Conservation (phyloP, 2,113 vertebrate genomes). For the Fulmarus glacialis region DNA sequence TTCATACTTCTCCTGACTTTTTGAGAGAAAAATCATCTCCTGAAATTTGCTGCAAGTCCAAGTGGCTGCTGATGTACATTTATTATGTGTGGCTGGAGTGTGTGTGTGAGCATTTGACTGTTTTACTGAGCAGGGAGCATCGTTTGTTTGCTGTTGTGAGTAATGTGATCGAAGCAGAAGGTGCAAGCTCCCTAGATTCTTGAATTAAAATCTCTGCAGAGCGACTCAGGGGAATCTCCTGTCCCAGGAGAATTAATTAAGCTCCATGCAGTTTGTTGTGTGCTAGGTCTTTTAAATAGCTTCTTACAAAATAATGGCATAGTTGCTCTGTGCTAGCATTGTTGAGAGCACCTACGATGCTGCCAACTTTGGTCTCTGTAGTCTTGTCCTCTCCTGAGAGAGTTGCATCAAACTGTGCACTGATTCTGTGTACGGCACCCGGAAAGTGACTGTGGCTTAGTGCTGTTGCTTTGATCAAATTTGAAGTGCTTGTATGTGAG, state of each 20-base stretch:
- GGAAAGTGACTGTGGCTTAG: not conserved
- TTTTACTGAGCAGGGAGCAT: not conserved
- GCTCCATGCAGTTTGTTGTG: not conserved
- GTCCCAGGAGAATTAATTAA: slow-evolving; percentile 40
- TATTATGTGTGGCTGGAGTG: not conserved
- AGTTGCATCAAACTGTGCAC: not conserved
- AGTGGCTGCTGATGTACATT: not conserved
- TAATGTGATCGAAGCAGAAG: not conserved
- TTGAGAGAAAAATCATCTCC: not conserved
- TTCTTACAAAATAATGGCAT: not conserved
- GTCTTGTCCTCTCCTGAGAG: not conserved
- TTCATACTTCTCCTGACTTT: not conserved
- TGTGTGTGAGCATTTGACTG: not conserved
- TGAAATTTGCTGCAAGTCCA: not conserved
- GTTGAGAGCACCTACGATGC: not conserved
- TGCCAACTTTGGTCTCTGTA: not conserved
- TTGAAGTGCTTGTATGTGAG: accelerated
- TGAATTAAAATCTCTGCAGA: slow-evolving; percentile 19
- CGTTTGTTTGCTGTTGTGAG: not conserved
- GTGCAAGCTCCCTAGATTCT: not conserved
- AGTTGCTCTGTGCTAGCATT: not conserved
- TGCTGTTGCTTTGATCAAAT: not conserved
- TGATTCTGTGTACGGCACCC: accelerated
- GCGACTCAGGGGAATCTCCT: not conserved
- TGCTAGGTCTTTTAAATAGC: not conserved